Evolutionary conservation across 2,113 vertebrate genomes (phyloP).

Genomic region (Oncorhynchus kisutch): DNA sequence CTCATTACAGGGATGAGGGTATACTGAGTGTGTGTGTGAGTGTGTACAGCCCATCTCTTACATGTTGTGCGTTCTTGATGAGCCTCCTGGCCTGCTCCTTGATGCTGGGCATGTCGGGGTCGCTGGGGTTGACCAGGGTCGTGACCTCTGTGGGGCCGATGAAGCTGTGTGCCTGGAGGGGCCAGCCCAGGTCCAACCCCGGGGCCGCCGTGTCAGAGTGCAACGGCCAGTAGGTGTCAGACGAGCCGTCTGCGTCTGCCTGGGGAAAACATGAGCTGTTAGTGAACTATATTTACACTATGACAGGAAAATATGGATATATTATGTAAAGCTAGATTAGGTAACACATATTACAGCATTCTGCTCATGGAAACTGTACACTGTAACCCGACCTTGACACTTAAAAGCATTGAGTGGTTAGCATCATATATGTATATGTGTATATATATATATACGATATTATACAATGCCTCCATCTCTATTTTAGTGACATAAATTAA

Average conservation of each 20-base stretch:
- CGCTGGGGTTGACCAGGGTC: slow-evolving; percentile 88
- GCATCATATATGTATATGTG: slow-evolving; percentile 42
- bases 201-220: slow-evolving; percentile 92
- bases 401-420: slow-evolving; percentile 65
- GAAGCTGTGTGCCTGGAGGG: slow-evolving; percentile 81
- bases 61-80: slow-evolving; percentile 93
- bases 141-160: slow-evolving; percentile 92
- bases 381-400: slow-evolving; percentile 72
- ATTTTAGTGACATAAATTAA: no score
- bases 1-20: no score
- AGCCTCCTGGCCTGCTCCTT: slow-evolving; percentile 93
- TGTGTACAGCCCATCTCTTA: slow-evolving; percentile 45
- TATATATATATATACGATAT: no score
- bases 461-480: no score
- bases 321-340: slow-evolving; percentile 22
- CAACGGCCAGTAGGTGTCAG: slow-evolving; percentile 97
- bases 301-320: no score
- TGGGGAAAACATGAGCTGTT: no score
- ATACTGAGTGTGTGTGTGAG: no score
- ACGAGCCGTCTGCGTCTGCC: slow-evolving; percentile 79
- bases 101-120: slow-evolving; percentile 89
- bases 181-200: slow-evolving; percentile 95
- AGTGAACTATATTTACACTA: no score
- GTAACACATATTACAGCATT: slow-evolving; percentile 65
- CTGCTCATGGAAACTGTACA: no score